These are phyloP conservation scores for Linnaemya tessellans DNA, from an alignment of 2,888 invertebrate genomes.

Conservation along the genomic window DNA sequence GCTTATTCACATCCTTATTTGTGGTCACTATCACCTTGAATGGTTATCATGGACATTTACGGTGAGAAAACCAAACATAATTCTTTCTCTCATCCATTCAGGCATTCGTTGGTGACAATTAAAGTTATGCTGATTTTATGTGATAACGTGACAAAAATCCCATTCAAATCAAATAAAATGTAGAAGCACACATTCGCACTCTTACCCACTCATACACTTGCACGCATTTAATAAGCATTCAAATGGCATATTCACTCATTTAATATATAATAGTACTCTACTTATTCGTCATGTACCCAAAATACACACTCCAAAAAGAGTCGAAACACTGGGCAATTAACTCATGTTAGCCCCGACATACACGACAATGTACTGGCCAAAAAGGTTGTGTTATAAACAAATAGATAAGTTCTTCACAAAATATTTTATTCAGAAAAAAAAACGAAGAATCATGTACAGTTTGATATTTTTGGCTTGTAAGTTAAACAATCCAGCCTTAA, in stretches of 20 bases:
- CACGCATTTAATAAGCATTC: conserved; percentile 43
- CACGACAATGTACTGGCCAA: neutral
- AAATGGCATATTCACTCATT: conserved; percentile 24
- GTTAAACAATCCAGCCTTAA: too few relatives aligned
- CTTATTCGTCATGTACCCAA: conserved; percentile 15
- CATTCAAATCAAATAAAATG: conserved; percentile 60
- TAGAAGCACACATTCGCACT: conserved; percentile 17
- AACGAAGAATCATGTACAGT: too few relatives aligned
- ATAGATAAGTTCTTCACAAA: neutral
- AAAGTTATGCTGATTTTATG: conserved; percentile 74
- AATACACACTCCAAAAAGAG: conserved; percentile 21
- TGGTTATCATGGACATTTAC: conserved; percentile 60
- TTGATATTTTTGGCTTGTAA: too few relatives aligned
- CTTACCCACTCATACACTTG: neutral
- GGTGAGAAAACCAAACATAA: conserved; percentile 53
- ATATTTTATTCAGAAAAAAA: too few relatives aligned
- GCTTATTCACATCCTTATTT: conserved; percentile 67
- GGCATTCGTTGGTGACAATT: conserved; percentile 58
- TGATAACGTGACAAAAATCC: conserved; percentile 71
- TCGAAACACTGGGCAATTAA: conserved; percentile 1
- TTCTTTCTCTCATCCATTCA: conserved; percentile 47
- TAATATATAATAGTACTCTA: conserved; percentile 6
- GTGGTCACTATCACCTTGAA: conserved; percentile 60
- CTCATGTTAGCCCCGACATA: conserved; percentile 5
- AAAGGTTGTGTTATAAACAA: neutral